Base-by-base conservation (phyloP, 2,797 vertebrate species). In the Liparis tanakae region DNA sequence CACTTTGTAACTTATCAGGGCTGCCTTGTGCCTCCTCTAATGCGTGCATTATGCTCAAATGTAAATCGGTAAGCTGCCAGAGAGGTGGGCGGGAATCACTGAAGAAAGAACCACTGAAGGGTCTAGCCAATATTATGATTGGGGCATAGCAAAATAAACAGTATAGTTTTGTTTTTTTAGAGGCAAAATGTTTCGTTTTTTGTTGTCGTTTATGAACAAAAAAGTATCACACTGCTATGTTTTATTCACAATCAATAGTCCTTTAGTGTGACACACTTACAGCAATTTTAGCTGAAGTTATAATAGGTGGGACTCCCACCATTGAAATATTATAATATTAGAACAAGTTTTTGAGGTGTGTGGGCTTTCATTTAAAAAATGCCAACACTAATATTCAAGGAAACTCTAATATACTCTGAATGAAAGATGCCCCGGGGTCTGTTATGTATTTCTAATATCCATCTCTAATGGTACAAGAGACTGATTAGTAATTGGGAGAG, bases 1-100 rank as follows among this genome's bases (percentile, higher is more conserved):
- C 94, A 94, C 94, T 95, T 94, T 95, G 94, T 95, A 95, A 95
- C 92, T 95, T 94, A 95, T 95, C 94, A 94, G 92, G 93, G 88
- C 92, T 90, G 93, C 94, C 94, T 95, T 94, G 93, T 94, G 93
- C 94, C 90, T 94, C 90, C 90, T 93, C 93, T 94, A 93, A 92
- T 94, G 93, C 93, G 85, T 90, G 94, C 94, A 94, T 95, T 95
- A 95, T 95, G 94, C 93, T 94, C 89, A 92, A 94, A 95, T 95
- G 92, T 94, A 95, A 95, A 95, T 95, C 92, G 90, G 86, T 93
- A 93, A 94, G 94, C 94, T 93, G 93, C 93, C 92, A 93, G 92
- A 93, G 94, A 92, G 89, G 94, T 94, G 93, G 94, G 94, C 89
- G 95, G 91, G 92, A 93, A 93, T 94, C 88, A 90, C 89, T 88